A percentile compares a stretch with the other conserved stretches of the same genome.
Conservation (phyloP, 2,797 vertebrate genomes). For the Mycteria americana region DNA sequence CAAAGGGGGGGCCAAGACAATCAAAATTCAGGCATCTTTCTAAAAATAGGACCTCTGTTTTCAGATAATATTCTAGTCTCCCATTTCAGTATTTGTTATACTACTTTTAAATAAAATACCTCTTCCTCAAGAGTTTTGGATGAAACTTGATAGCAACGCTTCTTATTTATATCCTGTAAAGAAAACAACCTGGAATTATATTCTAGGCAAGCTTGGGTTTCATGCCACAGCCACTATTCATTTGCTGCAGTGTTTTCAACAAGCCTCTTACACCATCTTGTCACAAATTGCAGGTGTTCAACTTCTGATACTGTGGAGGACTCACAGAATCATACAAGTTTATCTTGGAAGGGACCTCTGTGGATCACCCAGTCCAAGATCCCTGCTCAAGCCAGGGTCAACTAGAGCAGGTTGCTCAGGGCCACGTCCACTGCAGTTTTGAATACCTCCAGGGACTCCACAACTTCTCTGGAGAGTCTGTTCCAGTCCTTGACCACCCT, state of each 20-base stretch:
- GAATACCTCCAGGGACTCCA: background rate
- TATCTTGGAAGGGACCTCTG: background rate
- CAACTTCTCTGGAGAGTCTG: background rate
- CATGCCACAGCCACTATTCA: background rate
- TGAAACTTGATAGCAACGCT: background rate
- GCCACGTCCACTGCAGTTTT: background rate
- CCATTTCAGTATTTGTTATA: background rate
- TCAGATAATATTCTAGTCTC: background rate
- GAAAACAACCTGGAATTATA: background rate
- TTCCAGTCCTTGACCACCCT: background rate
- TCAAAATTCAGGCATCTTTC: background rate
- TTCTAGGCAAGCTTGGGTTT: background rate
- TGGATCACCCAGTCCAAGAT: background rate
- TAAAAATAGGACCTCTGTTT: background rate
- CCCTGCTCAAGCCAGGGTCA: background rate
- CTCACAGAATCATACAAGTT: background rate
- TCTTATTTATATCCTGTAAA: background rate
- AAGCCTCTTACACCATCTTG: background rate
- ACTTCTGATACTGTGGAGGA: background rate
- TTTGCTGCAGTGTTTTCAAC: background rate
- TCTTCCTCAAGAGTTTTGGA: background rate
- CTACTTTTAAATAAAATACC: background rate
- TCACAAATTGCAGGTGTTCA: background rate
- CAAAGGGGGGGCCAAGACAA: background rate
- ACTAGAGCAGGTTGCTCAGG: background rate